Conservation (phyloP, 2,888 invertebrate species). For the Mactromeris polynyma region DNA sequence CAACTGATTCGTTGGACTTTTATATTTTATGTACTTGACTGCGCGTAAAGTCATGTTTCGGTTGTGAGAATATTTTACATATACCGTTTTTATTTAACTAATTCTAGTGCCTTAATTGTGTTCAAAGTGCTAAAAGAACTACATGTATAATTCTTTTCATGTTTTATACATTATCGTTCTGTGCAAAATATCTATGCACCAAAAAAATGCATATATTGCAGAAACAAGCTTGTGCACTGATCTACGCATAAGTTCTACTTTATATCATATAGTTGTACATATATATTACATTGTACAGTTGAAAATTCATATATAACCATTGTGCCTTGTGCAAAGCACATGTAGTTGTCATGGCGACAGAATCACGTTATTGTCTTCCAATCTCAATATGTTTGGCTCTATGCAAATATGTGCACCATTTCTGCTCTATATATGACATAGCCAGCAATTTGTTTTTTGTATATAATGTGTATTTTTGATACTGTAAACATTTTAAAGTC, state of each 20-base stretch:
- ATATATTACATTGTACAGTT: conserved; percentile 25
- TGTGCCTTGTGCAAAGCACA: conserved; percentile 57
- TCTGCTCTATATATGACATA: background rate
- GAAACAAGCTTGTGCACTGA: conserved; percentile 12
- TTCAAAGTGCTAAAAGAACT: conserved; percentile 67
- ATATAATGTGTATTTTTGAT: conserved; percentile 6
- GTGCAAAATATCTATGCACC: conserved; percentile 29
- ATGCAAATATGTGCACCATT: background rate
- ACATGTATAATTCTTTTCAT: background rate
- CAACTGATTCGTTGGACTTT: background rate
- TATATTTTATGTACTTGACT: background rate
- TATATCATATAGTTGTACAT: conserved; percentile 30
- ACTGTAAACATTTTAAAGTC: background rate
- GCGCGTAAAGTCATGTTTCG: background rate
- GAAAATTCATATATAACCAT: conserved; percentile 11
- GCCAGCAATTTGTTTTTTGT: background rate
- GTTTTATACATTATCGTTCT: conserved; percentile 8
- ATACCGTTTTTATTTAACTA: background rate
- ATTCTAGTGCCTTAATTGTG: conserved; percentile 63
- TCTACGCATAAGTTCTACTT: conserved; percentile 35
- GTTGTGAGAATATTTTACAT: conserved; percentile 19
- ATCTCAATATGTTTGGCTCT: background rate
- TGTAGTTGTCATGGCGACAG: conserved; percentile 51
- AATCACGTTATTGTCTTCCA: conserved; percentile 61
- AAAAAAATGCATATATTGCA: conserved; percentile 1